Conservation (phyloP, 1,140 invertebrate species). For the Drosophila rufa region DNA sequence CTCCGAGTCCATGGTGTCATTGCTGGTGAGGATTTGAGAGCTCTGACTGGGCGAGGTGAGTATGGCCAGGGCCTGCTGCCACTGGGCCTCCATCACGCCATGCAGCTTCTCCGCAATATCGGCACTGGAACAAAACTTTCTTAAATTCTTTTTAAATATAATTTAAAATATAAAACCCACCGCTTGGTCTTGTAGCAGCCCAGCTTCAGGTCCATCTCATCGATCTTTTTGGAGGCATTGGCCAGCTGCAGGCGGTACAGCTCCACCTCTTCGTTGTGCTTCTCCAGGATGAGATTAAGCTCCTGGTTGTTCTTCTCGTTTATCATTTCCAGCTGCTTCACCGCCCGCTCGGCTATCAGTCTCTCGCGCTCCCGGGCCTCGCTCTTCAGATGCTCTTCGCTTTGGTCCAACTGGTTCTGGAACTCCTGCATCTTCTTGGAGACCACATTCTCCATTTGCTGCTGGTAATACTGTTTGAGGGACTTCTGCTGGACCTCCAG, state of each 20-base stretch:
- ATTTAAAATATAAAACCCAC: conserved; percentile 9
- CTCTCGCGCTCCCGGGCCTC: conserved; percentile 89
- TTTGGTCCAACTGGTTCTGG: conserved; percentile 90
- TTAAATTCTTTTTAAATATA: background rate
- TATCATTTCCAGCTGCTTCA: conserved; percentile 89
- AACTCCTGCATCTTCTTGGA: conserved; percentile 91
- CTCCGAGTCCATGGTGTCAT: conserved; percentile 55
- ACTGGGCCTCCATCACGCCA: conserved; percentile 92
- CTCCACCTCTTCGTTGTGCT: conserved; percentile 91
- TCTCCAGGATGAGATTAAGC: conserved; percentile 90
- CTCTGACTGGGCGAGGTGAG: conserved; percentile 86
- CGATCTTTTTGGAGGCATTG: conserved; percentile 88
- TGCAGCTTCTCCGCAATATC: conserved; percentile 91
- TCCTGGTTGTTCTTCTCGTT: conserved; percentile 91
- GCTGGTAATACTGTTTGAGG: conserved; percentile 91
- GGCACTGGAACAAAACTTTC: conserved; percentile 65
- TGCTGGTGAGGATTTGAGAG: conserved; percentile 28
- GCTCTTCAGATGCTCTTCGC: conserved; percentile 88
- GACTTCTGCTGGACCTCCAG: conserved; percentile 89
- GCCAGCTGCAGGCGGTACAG: conserved; percentile 89
- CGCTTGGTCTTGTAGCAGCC: conserved; percentile 86
- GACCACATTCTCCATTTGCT: conserved; percentile 91
- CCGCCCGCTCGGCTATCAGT: conserved; percentile 89
- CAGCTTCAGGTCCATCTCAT: conserved; percentile 87
- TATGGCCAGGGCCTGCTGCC: conserved; percentile 91